A percentile compares a stretch with the other conserved stretches of the same genome.
Conservation (phyloP, 2,113 vertebrate species). For the Crotalus horridus region DNA sequence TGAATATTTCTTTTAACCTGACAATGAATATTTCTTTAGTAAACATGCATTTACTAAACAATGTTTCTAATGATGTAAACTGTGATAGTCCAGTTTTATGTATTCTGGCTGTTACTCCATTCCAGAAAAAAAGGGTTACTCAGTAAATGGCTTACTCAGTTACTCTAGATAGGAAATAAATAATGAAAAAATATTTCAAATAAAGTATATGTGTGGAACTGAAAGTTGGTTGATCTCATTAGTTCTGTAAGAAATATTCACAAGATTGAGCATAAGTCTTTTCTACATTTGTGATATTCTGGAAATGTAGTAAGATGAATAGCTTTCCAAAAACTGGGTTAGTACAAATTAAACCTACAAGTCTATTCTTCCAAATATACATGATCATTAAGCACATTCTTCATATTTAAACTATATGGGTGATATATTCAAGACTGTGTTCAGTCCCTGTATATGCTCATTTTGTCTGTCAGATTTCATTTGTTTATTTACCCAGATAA, state of each 20-base stretch:
- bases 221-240: constrained; percentile 22
- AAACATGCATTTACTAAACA: not conserved
- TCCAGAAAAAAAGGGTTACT: not conserved
- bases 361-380: too few species aligned
- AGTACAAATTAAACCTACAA: not conserved
- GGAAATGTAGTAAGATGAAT: constrained; percentile 26
- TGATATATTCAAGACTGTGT: not conserved
- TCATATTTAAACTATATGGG: not conserved
- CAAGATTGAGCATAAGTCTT: constrained; percentile 13
- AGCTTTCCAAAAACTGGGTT: constrained; percentile 5
- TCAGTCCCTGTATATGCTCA: not conserved
- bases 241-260: not conserved
- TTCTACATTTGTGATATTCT: constrained; percentile 3
- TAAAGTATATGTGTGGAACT: not conserved
- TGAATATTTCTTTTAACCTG: constrained; percentile 15
- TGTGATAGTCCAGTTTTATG: not conserved
- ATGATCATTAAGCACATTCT: not conserved
- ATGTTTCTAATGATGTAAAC: not conserved
- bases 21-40: not conserved
- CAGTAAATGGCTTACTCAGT: constrained; percentile 7
- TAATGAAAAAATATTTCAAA: constrained; percentile 18
- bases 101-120: not conserved
- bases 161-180: constrained; percentile 13
- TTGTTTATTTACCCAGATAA: not conserved
- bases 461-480: not conserved